Base-by-base conservation (phyloP, 2,888 invertebrate species). In the Plagodis pulveraria region DNA sequence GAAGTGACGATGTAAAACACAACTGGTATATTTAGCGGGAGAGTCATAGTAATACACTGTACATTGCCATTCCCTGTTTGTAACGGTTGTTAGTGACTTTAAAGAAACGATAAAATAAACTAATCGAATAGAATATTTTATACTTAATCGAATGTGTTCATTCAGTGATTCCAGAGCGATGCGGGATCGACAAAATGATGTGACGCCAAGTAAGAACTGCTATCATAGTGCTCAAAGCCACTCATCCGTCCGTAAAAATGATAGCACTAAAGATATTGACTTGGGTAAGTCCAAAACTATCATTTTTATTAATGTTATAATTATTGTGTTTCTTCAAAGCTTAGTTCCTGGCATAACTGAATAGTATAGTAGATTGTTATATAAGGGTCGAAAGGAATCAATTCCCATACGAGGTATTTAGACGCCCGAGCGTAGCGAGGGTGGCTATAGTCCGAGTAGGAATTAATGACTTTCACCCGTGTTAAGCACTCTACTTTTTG, bases 171-270 rank as follows among this genome's bases (percentile, higher is more conserved):
- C 74, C 50, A 79, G 67, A 69, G 65, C 69, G 59, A 59, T 73
- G 50, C 80, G 72, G 67, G 81, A 84, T 46, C 76, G 79, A 52
- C 80, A 79, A 60, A 81, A 76, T 67, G 82, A 81, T 63, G 70
- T 62, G 55, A 66, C 68, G 59, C 64, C 76, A 50, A 71, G 69
- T 56, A 81, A 76, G 69, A 78, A 71, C 61, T 70, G 74, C 77
- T 70, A 71, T 68, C 72, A 71, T 64, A 76, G 67, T 66, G 81
- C 82, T 83, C 85, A 85, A 76, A 79, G 74, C 67, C 83, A 79
- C 71, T 73, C 78, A 76, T 87, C 90, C 91, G 89, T 91, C 89
- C 90, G 76, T 73, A 87, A 79, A 77, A 77, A 78, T 78, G 82
- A 84, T 73, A 74, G 72, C 70, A 69, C 73, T 59, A 87, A 81